Evolutionary conservation across 2,113 vertebrate species (phyloP).

Genomic region (Epinephelus moara): DNA sequence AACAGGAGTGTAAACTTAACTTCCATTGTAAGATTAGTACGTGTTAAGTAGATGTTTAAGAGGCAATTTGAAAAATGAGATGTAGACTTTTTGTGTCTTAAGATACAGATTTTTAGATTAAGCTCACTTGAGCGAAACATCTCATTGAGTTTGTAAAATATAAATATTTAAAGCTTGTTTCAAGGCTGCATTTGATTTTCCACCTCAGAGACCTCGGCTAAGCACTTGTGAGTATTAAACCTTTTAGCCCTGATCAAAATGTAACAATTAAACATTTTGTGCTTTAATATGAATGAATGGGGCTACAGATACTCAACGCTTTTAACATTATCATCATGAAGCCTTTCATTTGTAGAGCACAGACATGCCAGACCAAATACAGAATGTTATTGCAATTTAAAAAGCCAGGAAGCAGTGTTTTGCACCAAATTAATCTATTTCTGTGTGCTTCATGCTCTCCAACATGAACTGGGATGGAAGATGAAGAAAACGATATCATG

Average conservation of each 20-base stretch:
- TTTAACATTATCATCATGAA: neutral
- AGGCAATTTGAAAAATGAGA: neutral
- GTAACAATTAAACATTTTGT: neutral
- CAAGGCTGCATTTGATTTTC: neutral
- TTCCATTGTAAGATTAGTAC: neutral
- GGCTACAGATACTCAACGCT: neutral
- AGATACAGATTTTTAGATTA: neutral
- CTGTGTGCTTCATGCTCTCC: constrained; percentile 1
- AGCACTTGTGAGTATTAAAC: neutral
- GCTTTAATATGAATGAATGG: neutral
- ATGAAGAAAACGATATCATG: constrained; percentile 29
- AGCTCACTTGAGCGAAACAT: neutral
- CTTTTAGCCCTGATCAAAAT: neutral
- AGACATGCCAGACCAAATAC: neutral
- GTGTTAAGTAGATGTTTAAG: neutral
- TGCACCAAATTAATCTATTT: constrained; percentile 22
- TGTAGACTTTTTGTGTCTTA: neutral
- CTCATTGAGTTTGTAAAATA: neutral
- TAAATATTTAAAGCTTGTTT: constrained; percentile 18
- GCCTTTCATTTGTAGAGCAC: constrained; percentile 3
- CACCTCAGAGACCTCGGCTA: neutral
- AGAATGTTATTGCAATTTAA: neutral
- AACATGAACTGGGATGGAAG: constrained; percentile 1
- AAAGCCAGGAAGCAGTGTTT: neutral
- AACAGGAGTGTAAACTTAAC: neutral